These are phyloP conservation scores for Drosophila miranda DNA, from an alignment of 1,140 invertebrate genomes.

Conservation along the genomic window DNA sequence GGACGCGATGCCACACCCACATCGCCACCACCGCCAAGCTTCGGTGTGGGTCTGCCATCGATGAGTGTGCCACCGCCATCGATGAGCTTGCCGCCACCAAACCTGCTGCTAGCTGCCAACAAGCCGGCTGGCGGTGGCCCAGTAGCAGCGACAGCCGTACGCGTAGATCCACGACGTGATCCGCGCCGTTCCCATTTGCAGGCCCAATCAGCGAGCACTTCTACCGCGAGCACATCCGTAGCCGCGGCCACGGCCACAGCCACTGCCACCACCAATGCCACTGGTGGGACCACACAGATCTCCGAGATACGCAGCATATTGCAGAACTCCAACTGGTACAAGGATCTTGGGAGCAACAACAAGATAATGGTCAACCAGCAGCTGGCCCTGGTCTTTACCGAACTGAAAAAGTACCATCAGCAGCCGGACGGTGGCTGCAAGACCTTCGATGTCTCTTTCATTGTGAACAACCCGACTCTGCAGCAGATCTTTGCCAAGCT, in stretches of 20 bases:
- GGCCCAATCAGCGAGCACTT: slow-evolving; percentile 1
- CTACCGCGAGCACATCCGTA: not conserved
- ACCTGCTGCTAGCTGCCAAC: not conserved
- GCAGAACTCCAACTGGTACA: slow-evolving; percentile 86
- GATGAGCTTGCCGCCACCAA: slow-evolving; percentile 17
- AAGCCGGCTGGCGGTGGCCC: not conserved
- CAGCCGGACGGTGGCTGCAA: slow-evolving; percentile 83
- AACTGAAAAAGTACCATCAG: slow-evolving; percentile 84
- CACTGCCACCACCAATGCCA: slow-evolving; percentile 10
- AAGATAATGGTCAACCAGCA: slow-evolving; percentile 87
- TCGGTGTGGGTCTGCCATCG: slow-evolving; percentile 18
- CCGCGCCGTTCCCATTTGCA: slow-evolving; percentile 56
- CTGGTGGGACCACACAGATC: slow-evolving; percentile 68
- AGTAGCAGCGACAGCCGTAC: not conserved
- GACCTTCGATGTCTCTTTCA: slow-evolving; percentile 83
- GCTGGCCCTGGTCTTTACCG: slow-evolving; percentile 85
- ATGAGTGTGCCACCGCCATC: slow-evolving; percentile 56
- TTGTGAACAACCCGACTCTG: slow-evolving; percentile 83
- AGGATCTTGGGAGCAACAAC: slow-evolving; percentile 86
- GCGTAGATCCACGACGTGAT: slow-evolving; percentile 62
- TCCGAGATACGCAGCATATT: slow-evolving; percentile 84
- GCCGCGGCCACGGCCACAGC: not conserved
- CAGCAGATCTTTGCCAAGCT: slow-evolving; percentile 85
- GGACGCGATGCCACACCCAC: slow-evolving; percentile 42
- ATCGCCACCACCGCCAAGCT: slow-evolving; percentile 44